Percentiles rank a stretch among this genome's conserved stretches.
These are phyloP conservation scores for Aporophyla lueneburgensis DNA, from an alignment of 2,888 invertebrate genomes.

Conservation along the genomic window DNA sequence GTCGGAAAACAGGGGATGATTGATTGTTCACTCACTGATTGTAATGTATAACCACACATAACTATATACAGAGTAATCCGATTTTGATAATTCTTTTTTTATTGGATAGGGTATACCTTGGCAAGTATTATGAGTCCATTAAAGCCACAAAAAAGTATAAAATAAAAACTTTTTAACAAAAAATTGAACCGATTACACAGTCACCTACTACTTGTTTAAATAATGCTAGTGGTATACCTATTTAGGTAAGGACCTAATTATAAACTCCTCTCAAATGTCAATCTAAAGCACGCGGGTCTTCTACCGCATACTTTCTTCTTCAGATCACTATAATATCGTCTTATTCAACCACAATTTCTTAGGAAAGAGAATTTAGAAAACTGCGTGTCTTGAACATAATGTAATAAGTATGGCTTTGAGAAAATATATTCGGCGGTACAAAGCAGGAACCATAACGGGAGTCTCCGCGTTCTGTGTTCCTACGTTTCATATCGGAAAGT, in stretches of 20 bases:
- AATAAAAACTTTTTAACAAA: no score
- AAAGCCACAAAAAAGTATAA: no score
- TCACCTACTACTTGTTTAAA: neutral
- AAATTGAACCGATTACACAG: neutral
- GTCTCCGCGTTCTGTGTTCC: conserved; percentile 50
- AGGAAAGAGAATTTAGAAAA: neutral
- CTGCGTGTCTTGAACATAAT: neutral
- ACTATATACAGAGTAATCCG: no score
- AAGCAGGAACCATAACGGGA: conserved; percentile 40
- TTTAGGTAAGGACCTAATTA: neutral
- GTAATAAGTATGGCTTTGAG: neutral
- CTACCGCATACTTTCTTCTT: neutral
- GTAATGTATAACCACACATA: no score
- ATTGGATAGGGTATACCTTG: no score
- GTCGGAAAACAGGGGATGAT: no score
- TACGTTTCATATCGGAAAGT: conserved; percentile 70
- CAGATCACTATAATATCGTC: neutral
- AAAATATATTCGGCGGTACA: conserved; percentile 2
- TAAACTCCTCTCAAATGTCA: neutral
- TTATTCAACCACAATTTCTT: neutral
- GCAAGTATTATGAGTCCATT: no score
- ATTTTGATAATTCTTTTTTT: no score
- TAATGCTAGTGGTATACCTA: neutral
- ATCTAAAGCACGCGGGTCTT: neutral
- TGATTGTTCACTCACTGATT: no score